Conservation (phyloP, 2,113 vertebrate genomes). For the Echinops telfairi region DNA sequence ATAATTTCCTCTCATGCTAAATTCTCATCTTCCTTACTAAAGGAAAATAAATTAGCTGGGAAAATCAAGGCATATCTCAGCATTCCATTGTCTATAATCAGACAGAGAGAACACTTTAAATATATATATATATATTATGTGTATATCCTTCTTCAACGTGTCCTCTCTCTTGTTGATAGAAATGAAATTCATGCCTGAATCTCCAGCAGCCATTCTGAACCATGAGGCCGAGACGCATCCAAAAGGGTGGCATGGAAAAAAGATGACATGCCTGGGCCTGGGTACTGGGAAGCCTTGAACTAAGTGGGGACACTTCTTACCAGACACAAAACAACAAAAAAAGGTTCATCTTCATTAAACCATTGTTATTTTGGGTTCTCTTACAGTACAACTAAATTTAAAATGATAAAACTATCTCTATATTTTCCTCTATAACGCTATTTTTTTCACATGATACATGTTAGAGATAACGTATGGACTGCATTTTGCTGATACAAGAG, state of each 20-base stretch:
- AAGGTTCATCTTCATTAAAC: background rate
- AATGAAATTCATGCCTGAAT: background rate
- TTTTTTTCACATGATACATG: background rate
- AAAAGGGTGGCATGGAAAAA: background rate
- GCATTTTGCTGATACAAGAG: background rate
- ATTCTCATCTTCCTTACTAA: background rate
- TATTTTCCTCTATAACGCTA: background rate
- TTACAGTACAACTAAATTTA: constrained; percentile 19
- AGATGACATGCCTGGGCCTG: background rate
- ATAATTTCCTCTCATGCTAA: background rate
- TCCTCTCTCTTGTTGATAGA: background rate
- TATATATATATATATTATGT: background rate
- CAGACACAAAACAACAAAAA: background rate
- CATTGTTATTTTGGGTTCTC: background rate
- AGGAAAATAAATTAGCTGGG: background rate
- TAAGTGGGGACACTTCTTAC: background rate
- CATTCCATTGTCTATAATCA: background rate
- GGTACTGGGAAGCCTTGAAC: background rate
- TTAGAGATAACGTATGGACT: background rate
- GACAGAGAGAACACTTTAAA: no score
- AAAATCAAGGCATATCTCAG: background rate
- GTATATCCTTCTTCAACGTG: background rate
- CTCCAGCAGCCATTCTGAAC: background rate
- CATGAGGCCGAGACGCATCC: background rate
- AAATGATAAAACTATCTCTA: background rate